Base-by-base conservation (phyloP, 2,113 vertebrate species). In the Pelmatolapia mariae region DNA sequence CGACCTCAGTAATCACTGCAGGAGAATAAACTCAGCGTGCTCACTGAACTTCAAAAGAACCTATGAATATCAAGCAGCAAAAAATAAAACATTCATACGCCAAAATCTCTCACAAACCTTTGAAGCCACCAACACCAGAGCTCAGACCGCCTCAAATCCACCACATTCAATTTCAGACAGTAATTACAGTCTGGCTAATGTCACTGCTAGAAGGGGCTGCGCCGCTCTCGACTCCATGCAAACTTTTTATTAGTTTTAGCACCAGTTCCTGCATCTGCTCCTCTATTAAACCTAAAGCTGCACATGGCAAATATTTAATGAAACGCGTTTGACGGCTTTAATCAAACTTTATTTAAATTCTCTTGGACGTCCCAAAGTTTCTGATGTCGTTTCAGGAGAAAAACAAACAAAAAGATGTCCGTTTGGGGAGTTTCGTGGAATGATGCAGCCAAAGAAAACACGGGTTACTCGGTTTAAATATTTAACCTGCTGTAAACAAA, bases 51-150 rank as follows among this genome's bases (percentile, higher is more conserved):
- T 84, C 68, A 82, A 50, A 80, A 83, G n/a, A 91, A 85, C 83
- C 38, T 59, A 19, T 54, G 8, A 63, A 66, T 81, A 83, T 82
- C 43, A 89, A 93, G 83, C 88, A 86, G 91, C 80, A 61, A 82
- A 66, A 50, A 54, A 36, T 47, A 18, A 76, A 82, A 87, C 86
- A 80, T 81, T 83, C 57, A 81, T 68, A 29, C 2, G 9, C 11
- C 57, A 56, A 82, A 83, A 83, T 19, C 6, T 33, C 73, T 81
- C 12, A 66, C 43, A 15, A 83, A 81, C 80, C 90, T 86, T 59
- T 81, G 43, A 83, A 90, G 83, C 80, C 50, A 18, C 84, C 7
- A 82, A 81, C 47, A 26, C 16, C 59, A 26, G 13, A 54, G 22
- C 68, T 89, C 31, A 52, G 19, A 40, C 57, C 1, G 10, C 54